Base-by-base conservation (phyloP, 2,113 vertebrate species). In the Cochlearius cochlearius region DNA sequence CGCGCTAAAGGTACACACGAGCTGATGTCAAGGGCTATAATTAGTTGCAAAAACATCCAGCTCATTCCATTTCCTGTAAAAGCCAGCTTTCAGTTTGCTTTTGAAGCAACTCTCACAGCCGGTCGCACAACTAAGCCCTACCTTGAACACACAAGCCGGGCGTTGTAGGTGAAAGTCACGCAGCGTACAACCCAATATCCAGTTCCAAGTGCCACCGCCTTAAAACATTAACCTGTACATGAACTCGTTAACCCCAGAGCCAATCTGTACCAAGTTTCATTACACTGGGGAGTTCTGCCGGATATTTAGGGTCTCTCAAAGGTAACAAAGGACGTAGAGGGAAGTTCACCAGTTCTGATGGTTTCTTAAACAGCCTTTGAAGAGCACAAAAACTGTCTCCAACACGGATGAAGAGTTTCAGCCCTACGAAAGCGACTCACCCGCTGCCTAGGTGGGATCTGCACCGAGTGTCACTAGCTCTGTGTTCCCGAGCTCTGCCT, bases 201-300 rank as follows among this genome's bases (percentile, higher is more conserved):
- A 12, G 38, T 9, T 25, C 47, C 64, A 29, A n/a, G 36, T 1
- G 21, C 11, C 56, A 19, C 26, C 9, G 11, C 52, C 53, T 22
- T 10, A n/a, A 38, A 85, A 25, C 27, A 25, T 10, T 2, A 56
- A 53, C 64, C 39, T 7, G 0, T 2, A 19, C 3, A 3, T 4
- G 9, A 21, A 43, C 32, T 23, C 7, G 1, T 17, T 25, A 34
- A 20, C 39, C 63, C 69, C 3, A 3, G 6, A 20, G 45, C 3
- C 3, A 9, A 4, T 2, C 55, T 3, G n/a, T 6, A 30, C 66
- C 60, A 5, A 5, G 9, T 5, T 4, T 32, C 59, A 3, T 6
- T 14, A 5, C 52, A 0, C 58, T 5, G 9, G 3, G 3, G 8
- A 17, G 34, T 47, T 21, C 15, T 15, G 26, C 32, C 4, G 55